These are phyloP conservation scores for Collichthys lucidus DNA, from an alignment of 2,113 vertebrate genomes.

Conservation along the genomic window DNA sequence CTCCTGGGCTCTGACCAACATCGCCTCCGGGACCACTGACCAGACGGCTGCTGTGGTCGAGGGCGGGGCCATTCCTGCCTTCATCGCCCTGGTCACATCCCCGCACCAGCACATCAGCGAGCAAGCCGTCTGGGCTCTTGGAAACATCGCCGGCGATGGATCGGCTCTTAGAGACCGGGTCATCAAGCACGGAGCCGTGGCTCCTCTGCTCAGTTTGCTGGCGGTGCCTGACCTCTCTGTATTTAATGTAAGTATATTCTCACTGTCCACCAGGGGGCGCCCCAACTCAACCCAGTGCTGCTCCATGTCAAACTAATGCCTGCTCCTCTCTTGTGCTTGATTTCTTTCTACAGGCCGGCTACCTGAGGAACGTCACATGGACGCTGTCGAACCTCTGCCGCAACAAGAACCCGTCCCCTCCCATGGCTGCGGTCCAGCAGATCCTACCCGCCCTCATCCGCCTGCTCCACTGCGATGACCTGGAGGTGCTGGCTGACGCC, in stretches of 20 bases:
- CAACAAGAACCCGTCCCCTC: slow-evolving; percentile 97
- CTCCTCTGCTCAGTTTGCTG: slow-evolving; percentile 89
- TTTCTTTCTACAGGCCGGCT: slow-evolving; percentile 84
- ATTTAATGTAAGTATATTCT: slow-evolving; percentile 86
- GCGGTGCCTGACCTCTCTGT: slow-evolving; percentile 90
- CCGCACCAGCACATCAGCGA: slow-evolving; percentile 85
- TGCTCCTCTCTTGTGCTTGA: background rate
- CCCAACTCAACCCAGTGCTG: slow-evolving; percentile 6
- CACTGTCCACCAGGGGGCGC: slow-evolving; percentile 22
- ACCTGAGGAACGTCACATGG: slow-evolving; percentile 96
- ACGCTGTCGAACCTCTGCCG: slow-evolving; percentile 97
- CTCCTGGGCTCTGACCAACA: slow-evolving; percentile 99
- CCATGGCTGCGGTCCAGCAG: slow-evolving; percentile 89
- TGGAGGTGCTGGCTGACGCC: slow-evolving; percentile 92
- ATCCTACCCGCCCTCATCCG: slow-evolving; percentile 90
- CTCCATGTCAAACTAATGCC: background rate
- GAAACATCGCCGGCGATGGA: slow-evolving; percentile 91
- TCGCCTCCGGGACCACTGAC: slow-evolving; percentile 94
- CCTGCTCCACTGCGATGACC: slow-evolving; percentile 89
- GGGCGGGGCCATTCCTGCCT: slow-evolving; percentile 92
- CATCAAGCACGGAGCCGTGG: slow-evolving; percentile 93
- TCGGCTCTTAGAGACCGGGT: slow-evolving; percentile 92
- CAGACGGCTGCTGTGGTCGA: slow-evolving; percentile 96
- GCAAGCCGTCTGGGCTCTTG: slow-evolving; percentile 85
- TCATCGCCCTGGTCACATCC: slow-evolving; percentile 79